Evolutionary conservation across 2,113 vertebrate genomes (phyloP).

Genomic region (Xerus inauris): DNA sequence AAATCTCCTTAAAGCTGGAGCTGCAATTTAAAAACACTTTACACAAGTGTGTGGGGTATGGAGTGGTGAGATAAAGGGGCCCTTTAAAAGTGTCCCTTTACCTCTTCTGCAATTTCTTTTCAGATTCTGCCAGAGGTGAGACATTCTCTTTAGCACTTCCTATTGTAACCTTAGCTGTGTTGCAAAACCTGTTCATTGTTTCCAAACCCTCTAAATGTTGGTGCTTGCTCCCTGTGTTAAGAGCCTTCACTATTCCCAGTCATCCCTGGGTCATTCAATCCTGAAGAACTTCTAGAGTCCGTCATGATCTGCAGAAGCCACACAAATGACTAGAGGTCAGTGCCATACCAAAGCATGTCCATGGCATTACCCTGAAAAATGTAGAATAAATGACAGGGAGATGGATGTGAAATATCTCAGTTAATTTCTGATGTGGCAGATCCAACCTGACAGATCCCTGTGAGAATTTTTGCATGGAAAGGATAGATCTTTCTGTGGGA

Average conservation of each 20-base stretch:
- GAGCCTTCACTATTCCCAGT: rapidly evolving
- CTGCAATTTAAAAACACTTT: neutral
- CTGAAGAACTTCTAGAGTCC: neutral
- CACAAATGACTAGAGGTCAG: too few relatives aligned
- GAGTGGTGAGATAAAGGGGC: neutral
- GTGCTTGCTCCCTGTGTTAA: neutral
- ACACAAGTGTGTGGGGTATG: neutral
- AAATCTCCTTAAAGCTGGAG: neutral
- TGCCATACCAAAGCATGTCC: neutral
- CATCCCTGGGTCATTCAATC: neutral
- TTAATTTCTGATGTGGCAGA: neutral
- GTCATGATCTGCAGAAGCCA: rapidly evolving
- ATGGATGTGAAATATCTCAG: neutral
- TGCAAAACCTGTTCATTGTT: neutral
- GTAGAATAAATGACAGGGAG: neutral
- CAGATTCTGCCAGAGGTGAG: neutral
- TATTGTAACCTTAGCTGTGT: rapidly evolving
- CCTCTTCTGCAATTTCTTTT: neutral
- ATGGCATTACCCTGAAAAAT: too few relatives aligned
- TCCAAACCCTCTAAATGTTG: neutral
- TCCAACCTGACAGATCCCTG: rapidly evolving
- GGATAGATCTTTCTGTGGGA: neutral
- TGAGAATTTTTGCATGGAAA: neutral
- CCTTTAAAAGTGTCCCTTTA: rapidly evolving
- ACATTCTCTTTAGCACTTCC: neutral